Conservation (phyloP, 2,797 vertebrate species). For the Lagodon rhomboides region DNA sequence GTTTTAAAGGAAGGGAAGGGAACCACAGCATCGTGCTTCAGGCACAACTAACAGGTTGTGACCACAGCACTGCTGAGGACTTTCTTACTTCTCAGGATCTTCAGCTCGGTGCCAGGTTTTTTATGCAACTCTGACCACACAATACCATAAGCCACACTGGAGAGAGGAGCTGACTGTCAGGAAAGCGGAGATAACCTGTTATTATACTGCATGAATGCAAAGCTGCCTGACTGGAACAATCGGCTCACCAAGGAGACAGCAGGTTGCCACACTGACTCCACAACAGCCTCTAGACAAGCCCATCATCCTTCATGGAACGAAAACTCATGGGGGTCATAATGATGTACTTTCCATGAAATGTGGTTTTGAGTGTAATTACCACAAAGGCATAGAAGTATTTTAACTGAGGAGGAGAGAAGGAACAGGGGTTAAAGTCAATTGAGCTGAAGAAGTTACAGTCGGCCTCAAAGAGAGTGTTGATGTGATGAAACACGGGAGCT, state of each 20-base stretch:
- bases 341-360: slow-evolving; percentile 73
- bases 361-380: slow-evolving; percentile 60
- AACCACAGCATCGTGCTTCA: slow-evolving; percentile 43
- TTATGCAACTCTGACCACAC: slow-evolving; percentile 61
- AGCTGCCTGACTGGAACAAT: slow-evolving; percentile 61
- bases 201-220: slow-evolving; percentile 72
- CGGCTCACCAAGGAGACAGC: slow-evolving; percentile 49
- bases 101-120: slow-evolving; percentile 31
- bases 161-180: slow-evolving; percentile 56
- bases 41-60: slow-evolving; percentile 36
- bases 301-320: slow-evolving; percentile 39
- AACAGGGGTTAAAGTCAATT: slow-evolving; percentile 58
- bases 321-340: slow-evolving; percentile 59
- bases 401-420: slow-evolving; percentile 35
- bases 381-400: slow-evolving; percentile 46
- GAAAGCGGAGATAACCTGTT: slow-evolving; percentile 69
- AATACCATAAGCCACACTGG: slow-evolving; percentile 52
- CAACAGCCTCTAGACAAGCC: slow-evolving; percentile 38
- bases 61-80: slow-evolving; percentile 27
- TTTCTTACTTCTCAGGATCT: slow-evolving; percentile 44
- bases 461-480: slow-evolving; percentile 63
- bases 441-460: slow-evolving; percentile 55
- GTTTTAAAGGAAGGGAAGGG: slow-evolving; percentile 30
- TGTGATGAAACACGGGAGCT: slow-evolving; percentile 68
- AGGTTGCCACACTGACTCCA: slow-evolving; percentile 61